A percentile compares a stretch with the other conserved stretches of the same genome.
phyloP scores from a whole-genome alignment of 2,888 invertebrate species.

The Calliscelio sp. region DNA sequence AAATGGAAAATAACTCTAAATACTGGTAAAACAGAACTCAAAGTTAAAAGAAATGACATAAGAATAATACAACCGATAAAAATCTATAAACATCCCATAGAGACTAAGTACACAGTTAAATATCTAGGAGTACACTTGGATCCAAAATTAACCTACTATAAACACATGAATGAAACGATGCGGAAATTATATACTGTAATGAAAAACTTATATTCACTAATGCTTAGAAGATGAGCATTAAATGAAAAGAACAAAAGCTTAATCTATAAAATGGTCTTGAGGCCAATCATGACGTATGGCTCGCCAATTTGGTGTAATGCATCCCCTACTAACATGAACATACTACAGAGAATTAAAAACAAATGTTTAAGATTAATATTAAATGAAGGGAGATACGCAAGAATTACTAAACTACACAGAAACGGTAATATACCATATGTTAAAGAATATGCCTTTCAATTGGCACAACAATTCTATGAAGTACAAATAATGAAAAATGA shows the following conservation, averaged over 20 bases:
- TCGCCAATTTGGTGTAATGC: slow-evolving; percentile 74
- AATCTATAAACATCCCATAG: slow-evolving; percentile 11
- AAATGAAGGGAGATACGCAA: slow-evolving; percentile 49
- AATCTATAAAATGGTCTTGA: slow-evolving; percentile 73
- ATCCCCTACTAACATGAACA: slow-evolving; percentile 37
- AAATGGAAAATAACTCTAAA: slow-evolving; percentile 65
- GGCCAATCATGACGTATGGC: slow-evolving; percentile 72
- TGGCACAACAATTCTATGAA: too few species aligned
- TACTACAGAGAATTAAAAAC: slow-evolving; percentile 72
- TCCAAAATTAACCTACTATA: slow-evolving; percentile 63
- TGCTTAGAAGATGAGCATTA: slow-evolving; percentile 61
- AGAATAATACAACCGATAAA: slow-evolving; percentile 63
- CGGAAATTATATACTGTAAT: slow-evolving; percentile 66
- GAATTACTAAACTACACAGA: too few species aligned
- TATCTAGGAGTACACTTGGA: slow-evolving; percentile 74
- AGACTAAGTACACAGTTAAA: slow-evolving; percentile 56
- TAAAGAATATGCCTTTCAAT: too few species aligned
- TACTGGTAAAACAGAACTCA: slow-evolving; percentile 58
- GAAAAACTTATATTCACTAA: slow-evolving; percentile 74
- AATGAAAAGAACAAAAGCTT: slow-evolving; percentile 72
- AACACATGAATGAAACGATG: slow-evolving; percentile 66
- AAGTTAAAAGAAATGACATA: slow-evolving; percentile 36
- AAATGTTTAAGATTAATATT: slow-evolving; percentile 66
- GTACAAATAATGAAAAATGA: too few species aligned
- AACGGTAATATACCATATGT: too few species aligned